These are phyloP conservation scores for Alca torda DNA, from an alignment of 2,797 vertebrate species.

Conservation along the genomic window DNA sequence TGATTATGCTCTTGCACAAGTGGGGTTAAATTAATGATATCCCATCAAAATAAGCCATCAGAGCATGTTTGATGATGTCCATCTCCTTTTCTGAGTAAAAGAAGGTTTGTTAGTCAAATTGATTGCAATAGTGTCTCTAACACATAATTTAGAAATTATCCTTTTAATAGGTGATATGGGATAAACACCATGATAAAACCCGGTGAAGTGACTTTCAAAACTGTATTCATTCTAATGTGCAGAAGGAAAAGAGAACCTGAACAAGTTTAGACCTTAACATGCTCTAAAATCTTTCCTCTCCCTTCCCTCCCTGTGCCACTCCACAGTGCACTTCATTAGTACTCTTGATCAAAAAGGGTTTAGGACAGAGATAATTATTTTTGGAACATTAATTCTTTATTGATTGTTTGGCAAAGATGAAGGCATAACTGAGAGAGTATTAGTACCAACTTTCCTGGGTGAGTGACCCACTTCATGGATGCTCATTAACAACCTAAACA, in stretches of 20 bases:
- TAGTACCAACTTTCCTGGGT: background rate
- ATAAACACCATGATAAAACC: background rate
- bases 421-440: background rate
- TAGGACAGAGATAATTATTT: background rate
- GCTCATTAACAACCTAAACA: background rate
- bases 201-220: background rate
- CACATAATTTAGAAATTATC: background rate
- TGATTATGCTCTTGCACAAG: background rate
- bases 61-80: background rate
- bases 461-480: background rate
- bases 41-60: background rate
- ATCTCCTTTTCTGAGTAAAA: background rate
- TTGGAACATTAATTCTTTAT: background rate
- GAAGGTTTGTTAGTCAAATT: background rate
- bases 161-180: background rate
- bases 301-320: background rate
- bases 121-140: background rate
- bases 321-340: background rate
- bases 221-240: background rate
- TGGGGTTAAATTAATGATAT: background rate
- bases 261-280: background rate
- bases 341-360: background rate
- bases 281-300: background rate
- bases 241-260: background rate
- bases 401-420: background rate